Base-by-base conservation (phyloP, 2,797 vertebrate species). In the Myotis findleyi region DNA sequence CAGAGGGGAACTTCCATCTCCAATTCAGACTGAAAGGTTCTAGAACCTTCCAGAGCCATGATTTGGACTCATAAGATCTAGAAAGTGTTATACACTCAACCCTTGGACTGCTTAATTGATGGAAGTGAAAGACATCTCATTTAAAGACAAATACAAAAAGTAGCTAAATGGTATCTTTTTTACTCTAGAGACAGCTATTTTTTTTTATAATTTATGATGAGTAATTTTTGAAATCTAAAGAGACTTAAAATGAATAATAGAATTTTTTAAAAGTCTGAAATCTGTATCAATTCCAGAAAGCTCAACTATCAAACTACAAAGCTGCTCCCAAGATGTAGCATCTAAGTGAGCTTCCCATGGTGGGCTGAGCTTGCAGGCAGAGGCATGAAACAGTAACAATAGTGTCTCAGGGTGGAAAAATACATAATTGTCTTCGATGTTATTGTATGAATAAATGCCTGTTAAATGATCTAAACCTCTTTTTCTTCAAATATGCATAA, bases 401-500 rank as follows among this genome's bases (percentile, higher is more conserved):
- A 73, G 88, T 75, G 30, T 59, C 79, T 89, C 5, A 30, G 33
- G 38, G 25, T 51, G 72, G 82, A 87, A 93, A 87, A 97, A 85
- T 71, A 76, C 11, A 72, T 86, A 90, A 91, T 94, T 87, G 69
- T 77, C 27, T 96, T 92, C 38, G 81, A 7, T 89, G 49, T 69
- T 93, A 71, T 69, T 95, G 57, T 55, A 79, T 89, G 33, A 96
- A 93, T 93, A 91, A 93, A 73, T 81, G 79, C 62, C 12, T 73
- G 7, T 2, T 91, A 82, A 75, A 69, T 93, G 76, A 49, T 27
- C 49, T 41, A 75, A 91, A 64, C 64, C 53, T 69, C 49, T 41
- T 85, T 82, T 90, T 75, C 51, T 79, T 94, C 51, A 88, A 57
- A 77, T 82, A 59, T 90, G 21, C 14, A 36, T 75, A 57, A 47